Conservation (phyloP, 2,113 vertebrate genomes). For the Peromyscus polionotus region DNA sequence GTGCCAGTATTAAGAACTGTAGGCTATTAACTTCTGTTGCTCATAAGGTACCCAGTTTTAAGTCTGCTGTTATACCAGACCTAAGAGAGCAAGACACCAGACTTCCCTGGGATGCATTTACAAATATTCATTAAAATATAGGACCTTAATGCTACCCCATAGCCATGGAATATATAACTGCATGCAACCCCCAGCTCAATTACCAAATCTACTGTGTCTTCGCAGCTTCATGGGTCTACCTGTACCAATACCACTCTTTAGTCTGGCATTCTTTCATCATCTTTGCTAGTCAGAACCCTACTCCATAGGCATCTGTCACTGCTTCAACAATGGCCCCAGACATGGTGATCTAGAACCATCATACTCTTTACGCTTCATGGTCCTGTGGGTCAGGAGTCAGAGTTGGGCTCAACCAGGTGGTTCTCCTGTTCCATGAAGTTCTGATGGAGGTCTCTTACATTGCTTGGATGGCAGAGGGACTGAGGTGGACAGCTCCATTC, state of each 20-base stretch:
- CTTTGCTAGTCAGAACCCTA: not conserved
- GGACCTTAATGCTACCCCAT: not conserved
- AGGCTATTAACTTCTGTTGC: not conserved
- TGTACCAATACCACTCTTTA: not conserved
- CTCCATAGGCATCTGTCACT: not conserved
- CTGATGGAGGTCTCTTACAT: not conserved
- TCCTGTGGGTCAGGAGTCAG: not conserved
- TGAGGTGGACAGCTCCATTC: not conserved
- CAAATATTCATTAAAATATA: constrained; percentile 11
- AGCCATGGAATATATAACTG: not conserved
- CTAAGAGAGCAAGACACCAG: not conserved
- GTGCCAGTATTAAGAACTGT: not conserved
- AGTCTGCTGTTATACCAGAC: not conserved
- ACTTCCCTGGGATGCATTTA: not conserved
- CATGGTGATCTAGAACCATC: not conserved
- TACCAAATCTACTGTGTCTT: not conserved
- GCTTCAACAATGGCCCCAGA: not conserved
- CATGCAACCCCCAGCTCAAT: not conserved
- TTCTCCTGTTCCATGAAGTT: not conserved
- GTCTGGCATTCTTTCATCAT: not conserved
- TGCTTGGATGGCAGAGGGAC: not conserved
- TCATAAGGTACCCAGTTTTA: not conserved
- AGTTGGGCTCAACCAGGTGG: not conserved
- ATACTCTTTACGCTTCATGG: not conserved
- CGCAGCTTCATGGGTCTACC: not conserved